phyloP scores from a whole-genome alignment of 1,140 invertebrate genomes.

The Diplogasteroides magnus region DNA sequence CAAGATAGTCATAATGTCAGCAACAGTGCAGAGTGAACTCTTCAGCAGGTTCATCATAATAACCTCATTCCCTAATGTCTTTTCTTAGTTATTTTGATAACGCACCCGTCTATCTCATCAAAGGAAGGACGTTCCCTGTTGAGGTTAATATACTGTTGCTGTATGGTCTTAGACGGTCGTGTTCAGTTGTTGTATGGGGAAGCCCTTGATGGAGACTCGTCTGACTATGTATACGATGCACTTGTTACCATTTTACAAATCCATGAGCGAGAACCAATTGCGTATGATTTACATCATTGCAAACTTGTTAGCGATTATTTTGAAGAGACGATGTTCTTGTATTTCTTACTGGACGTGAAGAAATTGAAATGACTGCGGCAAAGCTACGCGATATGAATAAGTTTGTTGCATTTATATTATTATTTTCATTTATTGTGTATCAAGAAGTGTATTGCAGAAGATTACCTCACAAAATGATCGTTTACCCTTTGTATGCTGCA shows the following conservation, averaged over 20 bases:
- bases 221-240: conserved; percentile 71
- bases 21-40: conserved; percentile 87
- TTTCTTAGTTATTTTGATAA: conserved; percentile 72
- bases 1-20: conserved; percentile 81
- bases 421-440: conserved; percentile 8
- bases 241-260: conserved; percentile 85
- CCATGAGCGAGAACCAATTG: conserved; percentile 67
- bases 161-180: too few species aligned
- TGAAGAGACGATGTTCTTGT: conserved; percentile 75
- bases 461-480: conserved; percentile 60
- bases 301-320: conserved; percentile 13
- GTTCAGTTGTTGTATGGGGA: conserved; percentile 31
- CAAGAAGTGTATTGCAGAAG: neutral
- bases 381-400: conserved; percentile 67
- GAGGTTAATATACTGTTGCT: conserved; percentile 57
- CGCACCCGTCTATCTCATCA: conserved; percentile 77
- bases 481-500: conserved; percentile 77
- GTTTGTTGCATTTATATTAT: conserved; percentile 3
- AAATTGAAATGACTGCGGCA: conserved; percentile 81
- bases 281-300: conserved; percentile 19
- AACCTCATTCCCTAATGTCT: neutral
- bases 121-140: conserved; percentile 80
- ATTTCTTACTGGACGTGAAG: conserved; percentile 97
- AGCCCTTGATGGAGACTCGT: conserved; percentile 62
- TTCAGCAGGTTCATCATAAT: conserved; percentile 63